Percentiles rank a stretch among this genome's conserved stretches.
Conservation (phyloP, 1,140 invertebrate genomes). For the Rhynchophorus ferrugineus region DNA sequence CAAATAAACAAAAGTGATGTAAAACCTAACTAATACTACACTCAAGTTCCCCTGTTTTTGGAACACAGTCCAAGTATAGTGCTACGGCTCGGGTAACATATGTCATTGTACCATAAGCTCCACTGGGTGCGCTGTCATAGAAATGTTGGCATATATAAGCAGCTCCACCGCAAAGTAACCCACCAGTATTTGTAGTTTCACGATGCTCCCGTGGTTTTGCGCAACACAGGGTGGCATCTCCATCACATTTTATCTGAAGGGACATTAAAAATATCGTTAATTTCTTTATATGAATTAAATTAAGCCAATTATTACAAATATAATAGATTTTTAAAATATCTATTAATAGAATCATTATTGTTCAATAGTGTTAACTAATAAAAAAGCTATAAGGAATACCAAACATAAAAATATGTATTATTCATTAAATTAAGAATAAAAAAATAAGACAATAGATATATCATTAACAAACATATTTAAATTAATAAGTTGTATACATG, state of each 20-base stretch:
- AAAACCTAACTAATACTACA: conserved; percentile 67
- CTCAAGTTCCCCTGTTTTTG: conserved; percentile 68
- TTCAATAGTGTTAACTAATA: no score
- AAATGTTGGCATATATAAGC: conserved; percentile 94
- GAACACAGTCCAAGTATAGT: conserved; percentile 64
- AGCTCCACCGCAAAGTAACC: conserved; percentile 79
- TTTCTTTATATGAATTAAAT: no score
- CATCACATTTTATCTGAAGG: conserved; percentile 69
- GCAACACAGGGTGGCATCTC: conserved; percentile 87
- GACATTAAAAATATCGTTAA: no score
- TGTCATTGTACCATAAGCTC: conserved; percentile 95
- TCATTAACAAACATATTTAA: no score
- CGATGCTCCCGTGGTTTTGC: conserved; percentile 62
- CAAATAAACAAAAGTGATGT: no score
- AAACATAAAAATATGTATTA: no score
- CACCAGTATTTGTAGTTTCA: conserved; percentile 54
- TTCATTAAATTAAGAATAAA: no score
- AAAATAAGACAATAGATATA: no score
- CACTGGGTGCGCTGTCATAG: conserved; percentile 96
- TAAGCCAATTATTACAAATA: no score
- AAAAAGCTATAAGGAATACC: no score
- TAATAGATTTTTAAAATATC: conserved; percentile 7
- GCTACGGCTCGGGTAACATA: conserved; percentile 87
- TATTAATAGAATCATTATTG: not conserved
- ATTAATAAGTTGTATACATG: no score